These are phyloP conservation scores for Goniozus legneri DNA, from an alignment of 1,140 invertebrate genomes.

Conservation along the genomic window DNA sequence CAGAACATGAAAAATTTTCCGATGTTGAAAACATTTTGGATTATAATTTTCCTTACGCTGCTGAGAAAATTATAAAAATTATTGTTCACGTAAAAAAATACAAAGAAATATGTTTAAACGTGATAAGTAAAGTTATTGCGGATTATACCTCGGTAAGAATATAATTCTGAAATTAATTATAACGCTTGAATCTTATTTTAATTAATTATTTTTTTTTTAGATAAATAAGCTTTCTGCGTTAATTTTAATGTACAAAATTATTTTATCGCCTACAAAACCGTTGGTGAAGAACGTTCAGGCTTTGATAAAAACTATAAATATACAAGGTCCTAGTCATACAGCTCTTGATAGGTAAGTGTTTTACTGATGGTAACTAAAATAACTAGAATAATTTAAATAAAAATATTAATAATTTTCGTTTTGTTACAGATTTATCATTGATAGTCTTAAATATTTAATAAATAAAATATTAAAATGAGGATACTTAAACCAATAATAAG, in stretches of 20 bases:
- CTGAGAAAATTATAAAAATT: slow-evolving; percentile 21
- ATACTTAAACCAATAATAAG: too few species aligned
- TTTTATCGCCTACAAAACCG: slow-evolving; percentile 3
- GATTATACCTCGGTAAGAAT: slow-evolving; percentile 23
- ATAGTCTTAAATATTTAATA: slow-evolving; percentile 11
- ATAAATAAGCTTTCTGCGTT: slow-evolving; percentile 24
- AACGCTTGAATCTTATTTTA: neutral
- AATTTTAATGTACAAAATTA: slow-evolving; percentile 20
- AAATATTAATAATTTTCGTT: neutral
- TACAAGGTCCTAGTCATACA: slow-evolving; percentile 5
- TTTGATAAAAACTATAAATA: slow-evolving; percentile 2
- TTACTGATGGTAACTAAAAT: too few species aligned
- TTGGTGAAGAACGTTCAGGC: neutral
- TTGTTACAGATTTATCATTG: slow-evolving; percentile 17
- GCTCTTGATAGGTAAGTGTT: slow-evolving; percentile 9
- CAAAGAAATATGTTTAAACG: slow-evolving; percentile 16
- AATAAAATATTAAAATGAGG: neutral
- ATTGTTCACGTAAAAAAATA: slow-evolving; percentile 19
- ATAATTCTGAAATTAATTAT: neutral
- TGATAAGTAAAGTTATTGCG: slow-evolving; percentile 18
- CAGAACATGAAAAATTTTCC: too few species aligned
- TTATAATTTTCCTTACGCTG: slow-evolving; percentile 19
- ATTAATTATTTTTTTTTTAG: slow-evolving; percentile 16
- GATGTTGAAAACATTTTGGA: slow-evolving; percentile 9
- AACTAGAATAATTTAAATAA: too few species aligned